Evolutionary conservation across 1,140 invertebrate species (phyloP).

Genomic region (Drosophila repletoides): DNA sequence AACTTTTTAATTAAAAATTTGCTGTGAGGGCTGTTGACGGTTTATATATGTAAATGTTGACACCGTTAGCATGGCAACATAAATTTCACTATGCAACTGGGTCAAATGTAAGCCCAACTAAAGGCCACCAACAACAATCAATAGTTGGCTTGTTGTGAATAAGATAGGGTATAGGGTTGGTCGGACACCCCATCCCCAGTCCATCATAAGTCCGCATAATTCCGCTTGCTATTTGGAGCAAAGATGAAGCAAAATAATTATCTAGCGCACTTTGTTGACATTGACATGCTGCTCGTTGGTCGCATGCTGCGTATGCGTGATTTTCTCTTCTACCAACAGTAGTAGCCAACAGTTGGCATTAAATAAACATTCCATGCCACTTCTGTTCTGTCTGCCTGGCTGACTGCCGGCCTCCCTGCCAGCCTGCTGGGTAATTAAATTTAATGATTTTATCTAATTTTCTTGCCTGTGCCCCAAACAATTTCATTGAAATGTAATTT

Average conservation of each 20-base stretch:
- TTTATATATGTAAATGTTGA: slow-evolving; percentile 14
- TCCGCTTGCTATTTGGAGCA: slow-evolving; percentile 67
- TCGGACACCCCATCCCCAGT: slow-evolving; percentile 2
- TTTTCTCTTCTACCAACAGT: slow-evolving; percentile 39
- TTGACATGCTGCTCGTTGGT: slow-evolving; percentile 52
- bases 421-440: slow-evolving; percentile 68
- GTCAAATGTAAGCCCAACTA: slow-evolving; percentile 42
- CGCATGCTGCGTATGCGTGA: slow-evolving; percentile 64
- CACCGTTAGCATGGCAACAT: slow-evolving; percentile 5
- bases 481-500: slow-evolving; percentile 47
- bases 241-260: slow-evolving; percentile 59
- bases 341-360: background rate
- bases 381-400: too few relatives aligned
- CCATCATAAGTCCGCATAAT: slow-evolving; percentile 60
- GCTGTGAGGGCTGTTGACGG: background rate
- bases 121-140: slow-evolving; percentile 36
- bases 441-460: slow-evolving; percentile 67
- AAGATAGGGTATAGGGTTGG: too few relatives aligned
- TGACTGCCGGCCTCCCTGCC: slow-evolving; percentile 19
- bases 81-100: slow-evolving; percentile 40
- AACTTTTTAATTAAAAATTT: slow-evolving; percentile 43
- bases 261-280: slow-evolving; percentile 67
- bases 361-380: slow-evolving; percentile 9
- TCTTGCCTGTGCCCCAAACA: slow-evolving; percentile 1
- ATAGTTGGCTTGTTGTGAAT: too few relatives aligned